These are phyloP conservation scores for Pyxicephalus adspersus DNA, from an alignment of 2,113 vertebrate genomes.

Conservation along the genomic window DNA sequence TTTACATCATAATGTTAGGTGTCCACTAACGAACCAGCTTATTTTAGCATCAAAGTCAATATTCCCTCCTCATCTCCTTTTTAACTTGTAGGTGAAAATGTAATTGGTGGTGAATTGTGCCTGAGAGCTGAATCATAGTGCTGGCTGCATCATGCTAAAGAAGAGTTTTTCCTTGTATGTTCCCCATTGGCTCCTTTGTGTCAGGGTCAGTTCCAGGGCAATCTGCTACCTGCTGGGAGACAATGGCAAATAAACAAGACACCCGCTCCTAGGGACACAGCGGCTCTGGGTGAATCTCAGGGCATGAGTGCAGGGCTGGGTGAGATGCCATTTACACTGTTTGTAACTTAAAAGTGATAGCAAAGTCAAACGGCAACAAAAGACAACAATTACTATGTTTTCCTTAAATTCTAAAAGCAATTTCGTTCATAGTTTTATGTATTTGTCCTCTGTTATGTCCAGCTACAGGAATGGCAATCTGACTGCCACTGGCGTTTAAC, in stretches of 20 bases:
- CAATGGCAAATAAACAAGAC: constrained; percentile 52
- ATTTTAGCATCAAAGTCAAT: too few species aligned
- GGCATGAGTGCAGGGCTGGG: constrained; percentile 43
- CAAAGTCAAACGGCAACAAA: constrained; percentile 3
- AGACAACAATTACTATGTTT: not conserved
- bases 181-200: constrained; percentile 41
- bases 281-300: constrained; percentile 45
- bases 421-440: too few species aligned
- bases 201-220: constrained; percentile 54
- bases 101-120: not conserved
- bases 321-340: constrained; percentile 16
- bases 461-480: too few species aligned
- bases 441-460: too few species aligned
- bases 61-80: too few species aligned
- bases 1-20: too few species aligned
- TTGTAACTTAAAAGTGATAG: not conserved
- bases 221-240: constrained; percentile 48
- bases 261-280: constrained; percentile 36
- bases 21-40: too few species aligned
- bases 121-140: constrained; percentile 19
- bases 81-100: not conserved
- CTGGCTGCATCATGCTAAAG: constrained; percentile 7
- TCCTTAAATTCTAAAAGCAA: too few species aligned
- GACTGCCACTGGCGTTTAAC: too few species aligned
- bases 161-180: constrained; percentile 19